Evolutionary conservation across 2,113 vertebrate species (phyloP).

Genomic region (Scartelaos histophorus): DNA sequence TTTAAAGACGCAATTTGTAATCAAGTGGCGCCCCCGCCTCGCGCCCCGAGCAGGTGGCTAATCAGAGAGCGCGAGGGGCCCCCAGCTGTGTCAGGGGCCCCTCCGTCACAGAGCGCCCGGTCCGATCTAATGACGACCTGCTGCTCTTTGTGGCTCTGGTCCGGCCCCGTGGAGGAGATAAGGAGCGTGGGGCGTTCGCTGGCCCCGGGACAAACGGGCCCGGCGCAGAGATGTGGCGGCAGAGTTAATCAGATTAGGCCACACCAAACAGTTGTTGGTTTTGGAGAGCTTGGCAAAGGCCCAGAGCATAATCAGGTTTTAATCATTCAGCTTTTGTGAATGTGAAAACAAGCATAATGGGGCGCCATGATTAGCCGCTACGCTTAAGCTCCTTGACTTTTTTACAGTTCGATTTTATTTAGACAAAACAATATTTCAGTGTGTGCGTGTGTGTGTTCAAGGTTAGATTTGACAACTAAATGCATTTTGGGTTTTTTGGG

Average conservation of each 20-base stretch:
- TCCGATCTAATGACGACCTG: constrained; percentile 66
- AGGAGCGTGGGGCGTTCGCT: constrained; percentile 29
- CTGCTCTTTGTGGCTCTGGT: constrained; percentile 50
- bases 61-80: constrained; percentile 24
- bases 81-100: constrained; percentile 39
- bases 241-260: constrained; percentile 49
- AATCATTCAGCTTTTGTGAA: not conserved
- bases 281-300: constrained; percentile 8
- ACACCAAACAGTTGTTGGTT: constrained; percentile 30
- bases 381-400: not conserved
- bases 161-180: constrained; percentile 34
- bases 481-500: too few species aligned
- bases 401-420: not conserved
- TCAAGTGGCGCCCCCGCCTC: constrained; percentile 18
- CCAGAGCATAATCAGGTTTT: not conserved
- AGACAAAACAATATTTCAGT: not conserved
- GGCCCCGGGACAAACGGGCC: constrained; percentile 41
- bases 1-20: constrained; percentile 26
- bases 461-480: too few species aligned
- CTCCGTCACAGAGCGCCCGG: constrained; percentile 49
- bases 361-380: not conserved
- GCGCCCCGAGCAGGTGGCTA: constrained; percentile 54
- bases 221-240: constrained; percentile 49
- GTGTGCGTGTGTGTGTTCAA: too few species aligned
- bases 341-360: not conserved